Evolutionary conservation across 2,797 vertebrate genomes (phyloP).

Genomic region (Sebastes taczanowskii): DNA sequence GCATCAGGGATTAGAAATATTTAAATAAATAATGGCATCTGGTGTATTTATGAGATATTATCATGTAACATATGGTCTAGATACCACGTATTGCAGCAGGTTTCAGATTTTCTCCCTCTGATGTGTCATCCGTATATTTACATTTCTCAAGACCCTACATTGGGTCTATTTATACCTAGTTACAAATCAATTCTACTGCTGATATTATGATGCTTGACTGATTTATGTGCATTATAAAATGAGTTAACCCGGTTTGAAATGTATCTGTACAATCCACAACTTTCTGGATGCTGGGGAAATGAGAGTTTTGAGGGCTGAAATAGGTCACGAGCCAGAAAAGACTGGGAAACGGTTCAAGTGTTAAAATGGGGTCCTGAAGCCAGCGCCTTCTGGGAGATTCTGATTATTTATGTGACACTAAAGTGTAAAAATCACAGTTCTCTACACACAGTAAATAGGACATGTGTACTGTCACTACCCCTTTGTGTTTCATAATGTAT

Average conservation of each 20-base stretch:
- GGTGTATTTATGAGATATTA: background rate
- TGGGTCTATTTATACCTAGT: background rate
- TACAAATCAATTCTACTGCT: background rate
- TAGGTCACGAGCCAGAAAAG: conserved; percentile 12
- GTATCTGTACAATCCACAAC: background rate
- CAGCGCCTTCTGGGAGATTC: conserved; percentile 1
- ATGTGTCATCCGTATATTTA: background rate
- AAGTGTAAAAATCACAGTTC: background rate
- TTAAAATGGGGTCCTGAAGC: background rate
- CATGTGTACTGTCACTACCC: background rate
- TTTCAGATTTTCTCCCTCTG: background rate
- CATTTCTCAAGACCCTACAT: background rate
- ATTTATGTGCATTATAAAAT: background rate
- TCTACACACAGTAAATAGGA: background rate
- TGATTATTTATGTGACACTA: conserved; percentile 19
- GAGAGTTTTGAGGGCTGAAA: conserved; percentile 1
- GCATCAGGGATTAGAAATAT: background rate
- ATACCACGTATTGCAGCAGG: background rate
- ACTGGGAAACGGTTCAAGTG: conserved; percentile 6
- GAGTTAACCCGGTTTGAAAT: background rate
- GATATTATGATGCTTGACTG: background rate
- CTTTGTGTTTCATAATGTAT: background rate
- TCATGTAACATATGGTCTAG: background rate
- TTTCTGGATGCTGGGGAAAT: background rate
- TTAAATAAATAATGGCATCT: background rate